These are phyloP conservation scores for Holothuria glaberrima DNA, from an alignment of 35 echinoderm and acorn worm species.

Conservation along the genomic window DNA sequence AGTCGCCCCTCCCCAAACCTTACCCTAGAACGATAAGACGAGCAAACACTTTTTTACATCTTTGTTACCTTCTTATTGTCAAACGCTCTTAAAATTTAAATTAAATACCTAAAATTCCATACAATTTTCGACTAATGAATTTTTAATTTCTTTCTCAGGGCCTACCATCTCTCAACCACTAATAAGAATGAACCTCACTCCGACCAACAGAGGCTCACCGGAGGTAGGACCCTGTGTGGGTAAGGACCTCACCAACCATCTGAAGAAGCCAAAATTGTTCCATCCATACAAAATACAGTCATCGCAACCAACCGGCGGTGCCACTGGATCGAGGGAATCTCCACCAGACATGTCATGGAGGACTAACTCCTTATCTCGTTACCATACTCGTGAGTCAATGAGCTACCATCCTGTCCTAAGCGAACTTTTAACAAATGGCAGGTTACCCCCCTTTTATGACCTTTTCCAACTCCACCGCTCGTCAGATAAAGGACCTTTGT, in stretches of 20 bases:
- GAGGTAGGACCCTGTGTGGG: constrained; percentile 11
- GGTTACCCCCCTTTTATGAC: constrained; percentile 52
- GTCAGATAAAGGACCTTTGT: neutral
- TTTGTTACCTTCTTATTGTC: no score
- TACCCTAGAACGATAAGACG: no score
- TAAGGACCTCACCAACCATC: constrained; percentile 15
- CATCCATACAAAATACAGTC: constrained; percentile 54
- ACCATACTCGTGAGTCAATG: constrained; percentile 27
- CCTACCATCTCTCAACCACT: no score
- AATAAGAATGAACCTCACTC: constrained; percentile 34
- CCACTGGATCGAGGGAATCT: neutral
- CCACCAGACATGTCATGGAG: constrained; percentile 28
- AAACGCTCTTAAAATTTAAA: no score
- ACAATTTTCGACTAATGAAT: no score
- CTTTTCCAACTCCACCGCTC: constrained; percentile 16
- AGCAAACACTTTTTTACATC: no score
- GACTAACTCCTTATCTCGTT: neutral
- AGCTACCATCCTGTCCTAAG: constrained; percentile 36
- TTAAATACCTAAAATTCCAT: no score
- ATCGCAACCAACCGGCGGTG: neutral
- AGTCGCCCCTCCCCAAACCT: no score
- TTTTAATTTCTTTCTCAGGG: no score
- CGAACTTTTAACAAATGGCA: constrained; percentile 41
- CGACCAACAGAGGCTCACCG: constrained; percentile 32
- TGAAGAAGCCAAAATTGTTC: constrained; percentile 53